A percentile compares a stretch with the other conserved stretches of the same genome.
phyloP scores from a whole-genome alignment of 2,888 invertebrate species.

The Molorchus minor region DNA sequence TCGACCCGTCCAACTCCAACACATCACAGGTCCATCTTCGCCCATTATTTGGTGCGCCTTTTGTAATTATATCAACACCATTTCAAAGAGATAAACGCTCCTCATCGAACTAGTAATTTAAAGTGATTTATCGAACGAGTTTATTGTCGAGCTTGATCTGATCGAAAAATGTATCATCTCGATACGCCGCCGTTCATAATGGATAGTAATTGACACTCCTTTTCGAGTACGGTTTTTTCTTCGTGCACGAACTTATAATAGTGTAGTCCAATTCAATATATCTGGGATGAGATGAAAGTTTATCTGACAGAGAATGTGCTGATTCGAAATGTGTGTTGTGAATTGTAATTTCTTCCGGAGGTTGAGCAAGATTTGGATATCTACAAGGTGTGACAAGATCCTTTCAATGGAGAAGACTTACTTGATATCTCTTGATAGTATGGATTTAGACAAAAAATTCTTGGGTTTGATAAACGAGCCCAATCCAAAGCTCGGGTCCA shows the following conservation, averaged over 20 bases:
- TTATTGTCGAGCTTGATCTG: slow-evolving; percentile 16
- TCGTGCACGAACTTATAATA: neutral
- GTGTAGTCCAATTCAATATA: neutral
- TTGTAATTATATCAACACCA: slow-evolving; percentile 46
- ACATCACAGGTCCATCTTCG: slow-evolving; percentile 22
- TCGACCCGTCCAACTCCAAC: slow-evolving; percentile 6
- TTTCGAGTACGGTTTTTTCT: slow-evolving; percentile 1
- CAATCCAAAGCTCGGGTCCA: too few relatives aligned
- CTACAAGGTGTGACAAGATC: too few relatives aligned
- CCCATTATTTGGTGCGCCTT: slow-evolving; percentile 41
- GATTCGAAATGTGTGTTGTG: neutral
- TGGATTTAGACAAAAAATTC: too few relatives aligned
- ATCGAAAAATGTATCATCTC: slow-evolving; percentile 28
- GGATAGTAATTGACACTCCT: slow-evolving; percentile 21
- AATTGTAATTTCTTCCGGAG: too few relatives aligned
- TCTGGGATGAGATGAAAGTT: neutral
- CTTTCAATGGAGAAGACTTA: too few relatives aligned
- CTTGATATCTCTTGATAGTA: too few relatives aligned
- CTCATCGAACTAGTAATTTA: slow-evolving; percentile 52
- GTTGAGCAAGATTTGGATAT: too few relatives aligned
- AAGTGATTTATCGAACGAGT: slow-evolving; percentile 50
- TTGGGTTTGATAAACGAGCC: too few relatives aligned
- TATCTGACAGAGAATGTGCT: neutral
- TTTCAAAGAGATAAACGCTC: slow-evolving; percentile 48
- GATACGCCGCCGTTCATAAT: slow-evolving; percentile 8